Percentiles rank a stretch among this genome's conserved stretches.
Evolutionary conservation across 2,113 vertebrate species (phyloP).

Genomic region (Myxocyprinus asiaticus): DNA sequence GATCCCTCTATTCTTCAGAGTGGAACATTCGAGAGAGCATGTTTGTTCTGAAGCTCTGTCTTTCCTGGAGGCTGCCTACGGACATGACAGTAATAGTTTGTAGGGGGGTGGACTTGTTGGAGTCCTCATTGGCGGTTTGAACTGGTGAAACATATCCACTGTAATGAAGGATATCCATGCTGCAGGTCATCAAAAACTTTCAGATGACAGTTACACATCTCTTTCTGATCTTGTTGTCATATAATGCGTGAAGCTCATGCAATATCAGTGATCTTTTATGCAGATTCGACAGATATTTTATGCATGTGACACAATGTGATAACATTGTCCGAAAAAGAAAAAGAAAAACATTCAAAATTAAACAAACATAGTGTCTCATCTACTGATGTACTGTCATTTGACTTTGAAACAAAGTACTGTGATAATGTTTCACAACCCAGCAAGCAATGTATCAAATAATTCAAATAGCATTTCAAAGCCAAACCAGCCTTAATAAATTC

Average conservation of each 20-base stretch:
- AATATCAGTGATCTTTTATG: background rate
- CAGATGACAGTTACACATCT: slow-evolving; percentile 1
- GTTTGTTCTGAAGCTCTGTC: slow-evolving; percentile 81
- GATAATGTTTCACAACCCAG: slow-evolving; percentile 15
- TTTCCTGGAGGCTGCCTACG: slow-evolving; percentile 78
- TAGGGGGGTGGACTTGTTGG: slow-evolving; percentile 79
- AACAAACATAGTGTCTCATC: background rate
- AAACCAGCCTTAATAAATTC: slow-evolving; percentile 37
- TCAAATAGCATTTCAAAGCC: slow-evolving; percentile 27
- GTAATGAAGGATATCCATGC: slow-evolving; percentile 25
- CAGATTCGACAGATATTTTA: slow-evolving; percentile 17
- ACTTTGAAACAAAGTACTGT: background rate
- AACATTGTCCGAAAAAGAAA: background rate
- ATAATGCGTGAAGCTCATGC: background rate
- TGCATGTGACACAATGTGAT: background rate
- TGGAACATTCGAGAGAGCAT: slow-evolving; percentile 84
- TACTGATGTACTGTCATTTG: background rate
- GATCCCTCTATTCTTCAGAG: slow-evolving; percentile 76
- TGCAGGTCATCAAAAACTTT: slow-evolving; percentile 34
- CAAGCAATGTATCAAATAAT: slow-evolving; percentile 32
- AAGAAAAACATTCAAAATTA: slow-evolving; percentile 7
- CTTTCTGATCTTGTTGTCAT: background rate
- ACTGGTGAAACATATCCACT: slow-evolving; percentile 71
- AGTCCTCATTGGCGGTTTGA: slow-evolving; percentile 76
- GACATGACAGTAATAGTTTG: slow-evolving; percentile 83